Evolutionary conservation across 2,797 vertebrate genomes (phyloP).

Genomic region (Sebastes taczanowskii): DNA sequence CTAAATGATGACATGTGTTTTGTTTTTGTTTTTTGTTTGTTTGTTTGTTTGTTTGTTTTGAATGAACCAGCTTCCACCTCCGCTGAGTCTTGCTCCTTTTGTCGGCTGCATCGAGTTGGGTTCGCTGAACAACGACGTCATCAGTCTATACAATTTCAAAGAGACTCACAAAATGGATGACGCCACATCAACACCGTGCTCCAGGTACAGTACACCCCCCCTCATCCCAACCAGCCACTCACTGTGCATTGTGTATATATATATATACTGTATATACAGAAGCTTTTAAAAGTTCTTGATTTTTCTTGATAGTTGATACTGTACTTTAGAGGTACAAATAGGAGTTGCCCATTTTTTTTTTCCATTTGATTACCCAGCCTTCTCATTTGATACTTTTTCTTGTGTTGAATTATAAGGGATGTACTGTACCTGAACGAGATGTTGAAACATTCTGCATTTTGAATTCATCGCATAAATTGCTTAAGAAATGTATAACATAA

Average conservation of each 20-base stretch:
- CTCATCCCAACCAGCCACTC: not conserved
- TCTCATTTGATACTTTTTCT: not conserved
- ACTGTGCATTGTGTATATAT: not conserved
- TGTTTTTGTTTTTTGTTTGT: not conserved
- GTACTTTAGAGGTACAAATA: not conserved
- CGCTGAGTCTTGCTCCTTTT: slow-evolving; percentile 90
- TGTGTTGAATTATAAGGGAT: not conserved
- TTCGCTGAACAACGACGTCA: slow-evolving; percentile 92
- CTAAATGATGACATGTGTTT: not conserved
- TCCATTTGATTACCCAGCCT: not conserved
- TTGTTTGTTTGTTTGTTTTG: not conserved
- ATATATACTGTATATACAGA: not conserved
- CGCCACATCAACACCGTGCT: slow-evolving; percentile 85
- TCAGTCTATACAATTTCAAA: slow-evolving; percentile 97
- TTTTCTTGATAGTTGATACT: not conserved
- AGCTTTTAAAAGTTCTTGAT: not conserved
- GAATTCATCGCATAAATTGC: not conserved
- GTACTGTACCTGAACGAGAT: not conserved
- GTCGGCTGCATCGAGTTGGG: slow-evolving; percentile 94
- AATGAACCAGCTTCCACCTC: slow-evolving; percentile 86
- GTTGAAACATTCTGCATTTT: not conserved
- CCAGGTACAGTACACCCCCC: slow-evolving; percentile 87
- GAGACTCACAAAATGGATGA: slow-evolving; percentile 87
- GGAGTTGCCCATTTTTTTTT: not conserved
- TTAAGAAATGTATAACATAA: not conserved